Percentiles rank a stretch among this genome's conserved stretches.
phyloP scores from a whole-genome alignment of 2,888 invertebrate genomes.

The Linnaemya tessellans region DNA sequence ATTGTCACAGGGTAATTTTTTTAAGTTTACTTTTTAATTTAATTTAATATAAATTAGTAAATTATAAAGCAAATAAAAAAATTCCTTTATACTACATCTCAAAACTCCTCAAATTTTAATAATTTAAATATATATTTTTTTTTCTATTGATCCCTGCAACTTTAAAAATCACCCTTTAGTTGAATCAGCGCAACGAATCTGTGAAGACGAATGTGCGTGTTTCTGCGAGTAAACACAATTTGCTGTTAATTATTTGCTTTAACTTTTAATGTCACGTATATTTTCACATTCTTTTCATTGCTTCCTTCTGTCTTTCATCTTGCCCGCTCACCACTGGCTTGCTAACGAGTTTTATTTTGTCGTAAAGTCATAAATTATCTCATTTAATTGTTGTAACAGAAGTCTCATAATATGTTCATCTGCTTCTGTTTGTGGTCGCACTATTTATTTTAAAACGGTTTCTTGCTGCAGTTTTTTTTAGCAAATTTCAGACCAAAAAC shows the following conservation, averaged over 20 bases:
- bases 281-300: not conserved
- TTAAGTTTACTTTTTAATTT: not conserved
- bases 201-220: not conserved
- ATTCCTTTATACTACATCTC: too few relatives aligned
- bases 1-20: not conserved
- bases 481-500: constrained; percentile 19
- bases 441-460: not conserved
- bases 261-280: constrained; percentile 61
- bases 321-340: not conserved
- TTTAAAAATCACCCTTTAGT: not conserved
- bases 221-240: constrained; percentile 30
- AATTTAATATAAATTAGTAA: too few relatives aligned
- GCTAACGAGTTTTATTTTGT: constrained; percentile 29
- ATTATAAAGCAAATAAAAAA: too few relatives aligned
- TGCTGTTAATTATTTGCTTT: constrained; percentile 66
- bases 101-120: too few relatives aligned
- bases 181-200: not conserved
- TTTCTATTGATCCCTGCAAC: not conserved
- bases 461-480: not conserved
- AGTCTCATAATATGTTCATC: constrained; percentile 23
- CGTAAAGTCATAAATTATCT: constrained; percentile 60
- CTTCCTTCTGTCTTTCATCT: not conserved
- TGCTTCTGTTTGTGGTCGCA: not conserved
- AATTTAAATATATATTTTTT: too few relatives aligned
- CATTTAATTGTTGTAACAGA: constrained; percentile 61